Evolutionary conservation across 2,113 vertebrate genomes (phyloP), one percentile per base, ranked within the genome.

Genomic region (Notiomystis cincta): DNA sequence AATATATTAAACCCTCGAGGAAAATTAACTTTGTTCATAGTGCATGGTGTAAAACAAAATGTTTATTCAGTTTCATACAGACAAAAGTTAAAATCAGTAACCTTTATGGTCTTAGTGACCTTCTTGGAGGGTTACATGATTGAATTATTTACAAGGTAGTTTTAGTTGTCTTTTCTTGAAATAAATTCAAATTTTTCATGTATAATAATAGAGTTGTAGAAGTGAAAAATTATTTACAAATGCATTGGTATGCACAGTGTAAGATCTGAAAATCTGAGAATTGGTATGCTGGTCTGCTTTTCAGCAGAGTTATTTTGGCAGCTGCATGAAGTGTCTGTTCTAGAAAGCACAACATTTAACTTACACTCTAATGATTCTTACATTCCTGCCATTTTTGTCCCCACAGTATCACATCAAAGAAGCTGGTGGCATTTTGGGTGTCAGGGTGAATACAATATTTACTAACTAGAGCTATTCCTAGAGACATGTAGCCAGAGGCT

Each of bases 381-480:
- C 62, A 77, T 95, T 93, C 82, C 44, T 91, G 50, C 66, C 75
- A 82, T 96, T 95, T 96, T 95, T 94, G 70, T 91, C 50, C 76
- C 66, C 56, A 70, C 70, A 82, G 62, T 57, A 90, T 73, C 78
- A 87, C 75, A 94, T 87, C 91, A 83, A 94, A 87, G 82, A 85
- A 19, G 9, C 50, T 90, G 54, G 62, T 82, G 42, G 87, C 45
- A 79, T 91, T 94, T 95, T 90, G 75, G 50, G 75, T 86, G 58
- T 79, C 75, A 82, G 78, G 30, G 50, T 94, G 75, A 89, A 77
- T 82, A 67, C 42, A 85, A 19, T 82, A 69, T 87, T 95, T 91
- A 85, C 87, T 77, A 94, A 90, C 35, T 61, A 77, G 81, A 93
- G 42, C 45, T 91, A 94, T 87, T 97, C 67, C 67, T 93, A 73